These are phyloP conservation scores for Mamestra configurata DNA, from an alignment of 1,140 invertebrate species.

Conservation along the genomic window DNA sequence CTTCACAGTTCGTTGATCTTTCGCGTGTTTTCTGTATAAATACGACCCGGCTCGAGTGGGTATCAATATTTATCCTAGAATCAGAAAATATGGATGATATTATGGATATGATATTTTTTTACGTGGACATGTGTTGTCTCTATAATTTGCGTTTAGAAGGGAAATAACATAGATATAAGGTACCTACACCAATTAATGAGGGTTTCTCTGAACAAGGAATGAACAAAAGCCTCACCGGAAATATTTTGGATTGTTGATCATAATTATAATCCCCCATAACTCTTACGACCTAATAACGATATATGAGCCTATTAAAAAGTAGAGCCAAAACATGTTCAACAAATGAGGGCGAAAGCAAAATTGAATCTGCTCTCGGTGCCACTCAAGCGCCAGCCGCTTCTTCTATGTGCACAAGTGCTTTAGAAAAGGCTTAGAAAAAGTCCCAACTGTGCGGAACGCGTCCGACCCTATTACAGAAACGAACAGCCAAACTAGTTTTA, in stretches of 20 bases:
- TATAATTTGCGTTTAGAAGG: no score
- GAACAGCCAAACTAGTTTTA: slow-evolving; percentile 83
- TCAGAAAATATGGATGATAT: slow-evolving; percentile 17
- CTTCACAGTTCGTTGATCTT: slow-evolving; percentile 52
- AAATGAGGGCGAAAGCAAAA: slow-evolving; percentile 49
- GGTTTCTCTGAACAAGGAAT: no score
- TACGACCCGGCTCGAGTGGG: slow-evolving; percentile 19
- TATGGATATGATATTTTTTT: not conserved
- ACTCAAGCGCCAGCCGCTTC: slow-evolving; percentile 26
- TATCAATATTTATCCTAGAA: slow-evolving; percentile 41
- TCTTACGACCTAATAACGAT: not conserved
- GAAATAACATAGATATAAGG: no score
- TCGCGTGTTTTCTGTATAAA: slow-evolving; percentile 50
- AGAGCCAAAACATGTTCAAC: slow-evolving; percentile 29
- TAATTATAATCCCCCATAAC: not conserved
- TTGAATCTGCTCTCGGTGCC: slow-evolving; percentile 41
- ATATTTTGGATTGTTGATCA: no score
- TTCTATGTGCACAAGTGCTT: slow-evolving; percentile 63
- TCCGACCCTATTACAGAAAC: slow-evolving; percentile 81
- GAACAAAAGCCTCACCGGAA: no score
- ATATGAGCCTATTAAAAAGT: not conserved
- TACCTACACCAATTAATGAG: no score
- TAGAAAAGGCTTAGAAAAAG: slow-evolving; percentile 80
- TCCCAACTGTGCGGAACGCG: slow-evolving; percentile 72
- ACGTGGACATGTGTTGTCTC: not conserved